Conservation (phyloP, 2,797 vertebrate genomes). For the Chromobotia macracanthus region DNA sequence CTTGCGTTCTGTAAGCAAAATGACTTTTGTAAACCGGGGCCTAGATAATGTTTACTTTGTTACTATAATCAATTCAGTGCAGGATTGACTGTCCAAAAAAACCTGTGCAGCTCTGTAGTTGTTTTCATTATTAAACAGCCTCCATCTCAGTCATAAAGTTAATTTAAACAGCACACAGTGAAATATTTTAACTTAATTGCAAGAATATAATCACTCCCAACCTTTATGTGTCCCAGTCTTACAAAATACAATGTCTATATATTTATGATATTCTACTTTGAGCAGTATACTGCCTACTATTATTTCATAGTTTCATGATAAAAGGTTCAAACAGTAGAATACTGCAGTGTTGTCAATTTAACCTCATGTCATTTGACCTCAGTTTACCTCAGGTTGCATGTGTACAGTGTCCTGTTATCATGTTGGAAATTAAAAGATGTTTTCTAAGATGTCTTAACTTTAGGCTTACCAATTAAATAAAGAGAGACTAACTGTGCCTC, state of each 20-base stretch:
- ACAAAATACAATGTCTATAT: background rate
- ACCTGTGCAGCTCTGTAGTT: background rate
- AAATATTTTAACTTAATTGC: background rate
- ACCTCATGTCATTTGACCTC: no score
- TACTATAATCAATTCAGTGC: constrained; percentile 36
- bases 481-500: no score
- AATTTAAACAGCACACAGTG: background rate
- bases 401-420: no score
- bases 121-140: constrained; percentile 23
- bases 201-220: background rate
- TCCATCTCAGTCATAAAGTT: background rate
- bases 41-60: constrained; percentile 52
- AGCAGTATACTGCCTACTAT: background rate
- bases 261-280: background rate
- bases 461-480: no score
- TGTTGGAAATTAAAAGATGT: no score
- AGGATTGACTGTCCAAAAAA: constrained; percentile 27
- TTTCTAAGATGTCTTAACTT: no score
- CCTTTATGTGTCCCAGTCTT: background rate
- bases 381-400: no score
- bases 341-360: no score
- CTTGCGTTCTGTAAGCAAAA: constrained; percentile 51
- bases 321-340: background rate
- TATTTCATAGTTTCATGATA: background rate
- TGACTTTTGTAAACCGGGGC: constrained; percentile 45